phyloP scores from a whole-genome alignment of 2,797 vertebrate species.

The Micromesistius poutassou region DNA sequence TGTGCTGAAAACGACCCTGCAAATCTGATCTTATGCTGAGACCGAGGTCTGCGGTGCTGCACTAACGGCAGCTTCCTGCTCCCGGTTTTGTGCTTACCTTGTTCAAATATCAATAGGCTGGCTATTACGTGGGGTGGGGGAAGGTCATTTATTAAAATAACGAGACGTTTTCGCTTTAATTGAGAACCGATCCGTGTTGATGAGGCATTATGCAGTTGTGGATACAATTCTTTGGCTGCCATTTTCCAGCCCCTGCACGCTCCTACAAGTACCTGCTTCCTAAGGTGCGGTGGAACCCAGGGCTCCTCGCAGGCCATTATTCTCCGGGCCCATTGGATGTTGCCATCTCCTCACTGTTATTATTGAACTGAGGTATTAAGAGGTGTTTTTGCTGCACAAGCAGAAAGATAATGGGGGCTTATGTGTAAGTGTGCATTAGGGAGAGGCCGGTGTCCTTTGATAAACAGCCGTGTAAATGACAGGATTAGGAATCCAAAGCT shows the following conservation, averaged over 20 bases:
- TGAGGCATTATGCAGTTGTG: constrained; percentile 73
- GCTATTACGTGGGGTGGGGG: constrained; percentile 59
- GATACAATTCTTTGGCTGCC: constrained; percentile 63
- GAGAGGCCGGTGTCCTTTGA: constrained; percentile 88
- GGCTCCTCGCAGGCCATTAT: constrained; percentile 63
- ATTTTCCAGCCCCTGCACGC: constrained; percentile 61
- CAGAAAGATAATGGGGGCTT: constrained; percentile 98
- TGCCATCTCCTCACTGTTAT: constrained; percentile 84
- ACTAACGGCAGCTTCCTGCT: neutral
- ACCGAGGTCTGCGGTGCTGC: constrained; percentile 41
- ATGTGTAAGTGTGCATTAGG: constrained; percentile 88
- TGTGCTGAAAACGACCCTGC: too few species aligned
- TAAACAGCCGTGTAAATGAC: constrained; percentile 80
- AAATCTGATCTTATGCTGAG: constrained; percentile 40
- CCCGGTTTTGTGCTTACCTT: constrained; percentile 57
- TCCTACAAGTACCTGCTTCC: constrained; percentile 68
- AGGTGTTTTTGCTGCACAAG: constrained; percentile 90
- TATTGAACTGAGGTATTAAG: constrained; percentile 94
- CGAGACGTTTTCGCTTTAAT: constrained; percentile 71
- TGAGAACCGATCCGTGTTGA: constrained; percentile 73
- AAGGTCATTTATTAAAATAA: constrained; percentile 73
- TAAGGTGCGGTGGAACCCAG: constrained; percentile 35
- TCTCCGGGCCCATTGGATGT: constrained; percentile 64
- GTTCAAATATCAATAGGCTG: constrained; percentile 67
- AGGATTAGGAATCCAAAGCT: constrained; percentile 63